A percentile compares a stretch with the other conserved stretches of the same genome.
Evolutionary conservation across 2,888 invertebrate genomes (phyloP).

Genomic region (Sesia bembeciformis): DNA sequence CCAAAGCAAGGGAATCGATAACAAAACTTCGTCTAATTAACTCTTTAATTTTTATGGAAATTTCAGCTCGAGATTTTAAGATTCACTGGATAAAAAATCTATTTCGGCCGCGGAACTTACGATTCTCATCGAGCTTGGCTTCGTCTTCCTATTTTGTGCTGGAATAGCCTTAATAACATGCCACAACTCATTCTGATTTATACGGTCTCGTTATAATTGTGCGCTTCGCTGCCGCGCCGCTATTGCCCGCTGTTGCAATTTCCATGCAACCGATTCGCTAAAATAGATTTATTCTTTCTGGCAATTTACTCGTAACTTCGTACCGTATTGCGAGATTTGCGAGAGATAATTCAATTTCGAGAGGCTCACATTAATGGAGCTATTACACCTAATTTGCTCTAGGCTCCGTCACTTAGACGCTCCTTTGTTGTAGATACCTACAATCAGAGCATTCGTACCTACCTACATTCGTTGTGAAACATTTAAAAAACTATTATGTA

Average conservation of each 20-base stretch:
- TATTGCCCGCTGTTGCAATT: constrained; percentile 66
- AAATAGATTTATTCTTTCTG: constrained; percentile 65
- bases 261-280: constrained; percentile 65
- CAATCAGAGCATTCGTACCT: background rate
- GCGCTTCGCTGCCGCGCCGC: constrained; percentile 63
- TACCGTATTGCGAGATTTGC: constrained; percentile 28
- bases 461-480: background rate
- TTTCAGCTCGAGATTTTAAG: background rate
- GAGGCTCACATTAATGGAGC: constrained; percentile 38
- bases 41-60: too few relatives aligned
- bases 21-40: too few relatives aligned
- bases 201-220: constrained; percentile 72
- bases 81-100: constrained; percentile 4
- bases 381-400: constrained; percentile 28
- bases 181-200: constrained; percentile 75
- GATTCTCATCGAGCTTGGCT: constrained; percentile 47
- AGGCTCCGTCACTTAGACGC: background rate
- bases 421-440: background rate
- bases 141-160: constrained; percentile 58
- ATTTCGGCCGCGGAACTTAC: constrained; percentile 34
- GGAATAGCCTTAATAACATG: constrained; percentile 70
- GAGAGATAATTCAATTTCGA: constrained; percentile 48
- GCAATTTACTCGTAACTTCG: constrained; percentile 48
- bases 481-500: constrained; percentile 22
- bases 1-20: too few relatives aligned